These are phyloP conservation scores for Halcyon senegalensis DNA, from an alignment of 2,113 vertebrate genomes.

Conservation along the genomic window DNA sequence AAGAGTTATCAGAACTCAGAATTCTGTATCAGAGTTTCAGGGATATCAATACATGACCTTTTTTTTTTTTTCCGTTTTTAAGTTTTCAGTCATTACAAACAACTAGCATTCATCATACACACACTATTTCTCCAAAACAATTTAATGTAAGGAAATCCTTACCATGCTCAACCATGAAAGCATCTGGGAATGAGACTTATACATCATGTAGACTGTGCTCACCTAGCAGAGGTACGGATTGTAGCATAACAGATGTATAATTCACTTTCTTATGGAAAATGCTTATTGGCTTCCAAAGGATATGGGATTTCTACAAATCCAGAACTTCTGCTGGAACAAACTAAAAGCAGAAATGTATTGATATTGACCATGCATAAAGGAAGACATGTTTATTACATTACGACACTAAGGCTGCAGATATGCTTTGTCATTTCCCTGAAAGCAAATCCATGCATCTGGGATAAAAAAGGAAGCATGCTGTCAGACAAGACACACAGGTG, in stretches of 20 bases:
- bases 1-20: not conserved
- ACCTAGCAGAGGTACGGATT: not conserved
- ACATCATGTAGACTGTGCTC: not conserved
- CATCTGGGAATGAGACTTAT: not conserved
- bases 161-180: not conserved
- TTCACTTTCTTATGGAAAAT: not conserved
- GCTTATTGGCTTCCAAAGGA: not conserved
- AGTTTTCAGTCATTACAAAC: not conserved
- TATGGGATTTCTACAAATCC: not conserved
- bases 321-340: not conserved
- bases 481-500: constrained; percentile 14
- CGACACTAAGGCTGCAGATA: not conserved
- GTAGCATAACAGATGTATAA: not conserved
- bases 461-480: not conserved
- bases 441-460: not conserved
- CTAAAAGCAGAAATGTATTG: not conserved
- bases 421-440: not conserved
- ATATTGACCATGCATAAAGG: not conserved
- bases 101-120: not conserved
- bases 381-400: not conserved
- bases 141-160: not conserved
- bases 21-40: not conserved
- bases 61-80: not conserved
- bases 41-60: not conserved
- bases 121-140: not conserved